These are phyloP conservation scores for Andricus quercusramuli DNA, from an alignment of 2,888 invertebrate genomes.

Conservation along the genomic window DNA sequence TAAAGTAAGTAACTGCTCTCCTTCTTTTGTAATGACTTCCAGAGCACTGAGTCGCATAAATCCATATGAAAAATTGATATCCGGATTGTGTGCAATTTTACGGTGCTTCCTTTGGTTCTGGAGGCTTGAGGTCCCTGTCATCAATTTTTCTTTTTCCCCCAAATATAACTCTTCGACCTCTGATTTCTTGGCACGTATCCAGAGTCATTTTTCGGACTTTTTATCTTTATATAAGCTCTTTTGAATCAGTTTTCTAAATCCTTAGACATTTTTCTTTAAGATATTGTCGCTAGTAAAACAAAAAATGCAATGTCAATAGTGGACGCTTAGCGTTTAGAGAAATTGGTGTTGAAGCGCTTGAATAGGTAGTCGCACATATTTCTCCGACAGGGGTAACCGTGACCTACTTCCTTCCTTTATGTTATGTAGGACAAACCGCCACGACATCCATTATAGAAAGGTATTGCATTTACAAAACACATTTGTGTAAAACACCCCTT, in stretches of 20 bases:
- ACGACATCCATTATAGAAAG: conserved; percentile 52
- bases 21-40: not conserved
- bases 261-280: too few relatives aligned
- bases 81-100: not conserved
- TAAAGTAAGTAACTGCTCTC: not conserved
- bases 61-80: not conserved
- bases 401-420: conserved; percentile 70
- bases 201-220: not conserved
- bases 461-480: conserved; percentile 55
- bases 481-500: conserved; percentile 51
- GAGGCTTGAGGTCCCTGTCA: not conserved
- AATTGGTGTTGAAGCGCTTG: conserved; percentile 43
- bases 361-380: conserved; percentile 53
- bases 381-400: conserved; percentile 63
- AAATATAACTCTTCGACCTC: conserved; percentile 5
- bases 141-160: not conserved
- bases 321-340: conserved; percentile 39
- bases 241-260: not conserved
- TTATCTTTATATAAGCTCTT: not conserved
- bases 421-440: conserved; percentile 56
- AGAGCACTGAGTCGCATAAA: not conserved
- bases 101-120: not conserved
- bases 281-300: not conserved
- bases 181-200: conserved; percentile 5
- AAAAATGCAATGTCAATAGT: not conserved